Evolutionary conservation across 1,140 invertebrate genomes (phyloP).

Genomic region (Drosophila miranda): DNA sequence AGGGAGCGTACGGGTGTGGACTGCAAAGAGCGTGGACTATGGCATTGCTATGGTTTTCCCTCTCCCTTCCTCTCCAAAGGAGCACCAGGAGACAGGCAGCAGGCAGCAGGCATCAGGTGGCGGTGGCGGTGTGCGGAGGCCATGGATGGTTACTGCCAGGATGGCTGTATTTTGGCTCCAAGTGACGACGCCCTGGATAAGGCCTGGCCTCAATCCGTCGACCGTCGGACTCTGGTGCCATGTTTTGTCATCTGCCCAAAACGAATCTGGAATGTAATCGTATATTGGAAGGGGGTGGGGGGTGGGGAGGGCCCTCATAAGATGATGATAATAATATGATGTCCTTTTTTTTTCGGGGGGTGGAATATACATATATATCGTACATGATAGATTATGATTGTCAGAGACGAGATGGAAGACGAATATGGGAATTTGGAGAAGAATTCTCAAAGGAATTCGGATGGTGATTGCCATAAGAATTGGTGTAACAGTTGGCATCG

Average conservation of each 20-base stretch:
- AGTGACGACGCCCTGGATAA: constrained; percentile 29
- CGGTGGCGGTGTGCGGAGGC: constrained; percentile 16
- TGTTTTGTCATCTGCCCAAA: constrained; percentile 71
- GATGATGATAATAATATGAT: constrained; percentile 56
- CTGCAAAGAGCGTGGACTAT: constrained; percentile 40
- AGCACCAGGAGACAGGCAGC: constrained; percentile 30
- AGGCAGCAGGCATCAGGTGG: constrained; percentile 55
- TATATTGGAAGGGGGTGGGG: constrained; percentile 30
- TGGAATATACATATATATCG: constrained; percentile 6
- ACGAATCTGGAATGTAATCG: constrained; percentile 70
- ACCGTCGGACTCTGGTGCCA: constrained; percentile 27
- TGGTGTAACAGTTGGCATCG: no score
- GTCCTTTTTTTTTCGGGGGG: constrained; percentile 18
- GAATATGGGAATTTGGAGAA: background rate
- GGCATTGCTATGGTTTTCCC: constrained; percentile 74
- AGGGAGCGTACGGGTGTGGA: constrained; percentile 12
- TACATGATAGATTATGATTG: constrained; percentile 50
- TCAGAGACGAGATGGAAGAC: constrained; percentile 4
- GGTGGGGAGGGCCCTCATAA: constrained; percentile 15
- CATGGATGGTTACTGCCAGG: background rate
- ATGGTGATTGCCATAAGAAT: no score
- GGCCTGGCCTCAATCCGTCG: constrained; percentile 13
- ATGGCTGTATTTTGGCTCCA: constrained; percentile 50
- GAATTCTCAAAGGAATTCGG: no score
- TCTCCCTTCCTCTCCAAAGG: background rate